Conservation (phyloP, 1,140 invertebrate genomes). For the Acarapis woodi region DNA sequence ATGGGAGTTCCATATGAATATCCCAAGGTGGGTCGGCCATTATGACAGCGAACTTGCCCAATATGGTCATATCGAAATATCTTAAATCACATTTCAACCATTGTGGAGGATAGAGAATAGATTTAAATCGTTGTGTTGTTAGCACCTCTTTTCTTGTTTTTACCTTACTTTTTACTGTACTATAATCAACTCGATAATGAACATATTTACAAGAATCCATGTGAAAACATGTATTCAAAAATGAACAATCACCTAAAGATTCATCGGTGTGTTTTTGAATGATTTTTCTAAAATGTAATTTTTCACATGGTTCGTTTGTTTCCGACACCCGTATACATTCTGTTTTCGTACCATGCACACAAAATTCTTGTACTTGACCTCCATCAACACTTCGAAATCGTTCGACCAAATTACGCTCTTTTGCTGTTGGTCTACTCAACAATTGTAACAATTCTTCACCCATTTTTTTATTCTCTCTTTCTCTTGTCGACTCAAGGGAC, state of each 20-base stretch:
- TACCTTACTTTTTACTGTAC: neutral
- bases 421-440: slow-evolving; percentile 75
- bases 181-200: slow-evolving; percentile 57
- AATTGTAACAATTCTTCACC: slow-evolving; percentile 84
- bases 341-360: slow-evolving; percentile 64
- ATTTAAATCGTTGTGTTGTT: slow-evolving; percentile 4
- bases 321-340: slow-evolving; percentile 34
- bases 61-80: slow-evolving; percentile 74
- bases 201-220: slow-evolving; percentile 98
- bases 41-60: slow-evolving; percentile 72
- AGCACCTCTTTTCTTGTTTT: neutral
- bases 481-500: slow-evolving; percentile 68
- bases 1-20: slow-evolving; percentile 92
- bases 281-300: slow-evolving; percentile 88
- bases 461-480: slow-evolving; percentile 78
- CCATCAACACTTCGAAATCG: slow-evolving; percentile 76
- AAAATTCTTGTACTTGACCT: slow-evolving; percentile 60
- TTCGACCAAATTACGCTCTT: slow-evolving; percentile 71
- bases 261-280: slow-evolving; percentile 90
- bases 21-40: slow-evolving; percentile 95
- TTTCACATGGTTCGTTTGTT: slow-evolving; percentile 35
- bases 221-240: slow-evolving; percentile 92
- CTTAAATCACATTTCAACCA: slow-evolving; percentile 92
- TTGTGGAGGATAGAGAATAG: slow-evolving; percentile 19
- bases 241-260: slow-evolving; percentile 78